phyloP scores from a whole-genome alignment of 2,113 vertebrate species.

The Henicopernis longicauda region DNA sequence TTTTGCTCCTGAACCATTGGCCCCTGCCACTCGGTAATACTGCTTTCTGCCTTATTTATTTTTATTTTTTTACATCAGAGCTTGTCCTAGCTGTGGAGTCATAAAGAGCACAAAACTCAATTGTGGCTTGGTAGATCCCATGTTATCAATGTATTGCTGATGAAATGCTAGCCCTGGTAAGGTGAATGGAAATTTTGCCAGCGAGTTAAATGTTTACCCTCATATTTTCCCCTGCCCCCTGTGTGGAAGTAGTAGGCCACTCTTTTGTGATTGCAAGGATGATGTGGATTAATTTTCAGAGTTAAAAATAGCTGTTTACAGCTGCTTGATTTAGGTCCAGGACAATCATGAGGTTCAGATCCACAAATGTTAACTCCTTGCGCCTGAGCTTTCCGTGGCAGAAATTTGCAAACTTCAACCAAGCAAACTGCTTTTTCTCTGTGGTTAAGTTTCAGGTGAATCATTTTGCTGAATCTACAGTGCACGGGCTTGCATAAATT shows the following conservation, averaged over 20 bases:
- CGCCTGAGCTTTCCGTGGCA: neutral
- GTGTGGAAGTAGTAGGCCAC: neutral
- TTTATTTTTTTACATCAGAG: neutral
- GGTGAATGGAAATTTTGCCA: neutral
- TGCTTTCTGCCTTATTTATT: neutral
- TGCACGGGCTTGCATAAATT: neutral
- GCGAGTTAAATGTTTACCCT: rapidly evolving
- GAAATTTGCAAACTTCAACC: neutral
- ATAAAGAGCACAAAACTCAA: neutral
- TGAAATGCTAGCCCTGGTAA: neutral
- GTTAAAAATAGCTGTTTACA: conserved; percentile 64
- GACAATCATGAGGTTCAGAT: neutral
- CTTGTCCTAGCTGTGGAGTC: neutral
- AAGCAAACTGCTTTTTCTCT: neutral
- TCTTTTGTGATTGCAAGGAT: neutral
- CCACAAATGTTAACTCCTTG: neutral
- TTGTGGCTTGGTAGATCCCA: neutral
- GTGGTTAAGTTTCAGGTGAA: conserved; percentile 23
- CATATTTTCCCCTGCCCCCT: neutral
- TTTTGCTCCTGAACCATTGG: neutral
- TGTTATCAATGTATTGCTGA: neutral
- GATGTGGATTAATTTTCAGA: conserved; percentile 37
- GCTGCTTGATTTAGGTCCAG: conserved; percentile 50
- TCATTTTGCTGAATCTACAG: conserved; percentile 18
- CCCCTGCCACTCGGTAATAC: neutral